A percentile compares a stretch with the other conserved stretches of the same genome.
These are phyloP conservation scores for Chauna torquata DNA, from an alignment of 2,113 vertebrate genomes.

Conservation along the genomic window DNA sequence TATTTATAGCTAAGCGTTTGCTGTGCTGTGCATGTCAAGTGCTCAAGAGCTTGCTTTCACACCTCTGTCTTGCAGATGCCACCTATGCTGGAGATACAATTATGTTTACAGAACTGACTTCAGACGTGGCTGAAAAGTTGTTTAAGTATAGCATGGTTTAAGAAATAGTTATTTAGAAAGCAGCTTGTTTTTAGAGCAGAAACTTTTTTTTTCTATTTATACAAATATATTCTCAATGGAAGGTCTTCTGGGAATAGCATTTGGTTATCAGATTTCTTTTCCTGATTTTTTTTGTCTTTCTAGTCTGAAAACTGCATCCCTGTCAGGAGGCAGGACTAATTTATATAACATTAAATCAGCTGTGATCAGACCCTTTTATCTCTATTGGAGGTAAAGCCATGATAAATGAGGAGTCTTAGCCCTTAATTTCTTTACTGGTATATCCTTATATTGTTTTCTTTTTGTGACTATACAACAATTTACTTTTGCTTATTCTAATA, in stretches of 20 bases:
- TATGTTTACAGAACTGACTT: not conserved
- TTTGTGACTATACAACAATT: not conserved
- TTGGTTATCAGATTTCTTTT: not conserved
- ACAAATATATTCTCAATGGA: not conserved
- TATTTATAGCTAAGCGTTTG: not conserved
- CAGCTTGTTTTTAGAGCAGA: not conserved
- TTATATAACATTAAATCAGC: not conserved
- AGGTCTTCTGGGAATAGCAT: not conserved
- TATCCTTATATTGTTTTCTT: not conserved
- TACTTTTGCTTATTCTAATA: conserved; percentile 21
- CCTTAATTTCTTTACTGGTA: not conserved
- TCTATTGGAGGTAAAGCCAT: not conserved
- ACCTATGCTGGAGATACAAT: not conserved
- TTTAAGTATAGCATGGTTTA: not conserved
- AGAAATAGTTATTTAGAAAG: not conserved
- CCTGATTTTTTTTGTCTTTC: not conserved
- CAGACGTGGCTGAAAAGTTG: not conserved
- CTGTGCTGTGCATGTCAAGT: not conserved
- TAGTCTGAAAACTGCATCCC: not conserved
- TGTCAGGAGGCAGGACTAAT: not conserved
- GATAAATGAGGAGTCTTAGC: not conserved
- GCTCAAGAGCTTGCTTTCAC: not conserved
- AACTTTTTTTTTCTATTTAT: not conserved
- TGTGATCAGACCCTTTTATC: not conserved
- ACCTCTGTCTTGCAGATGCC: not conserved